A percentile compares a stretch with the other conserved stretches of the same genome.
Evolutionary conservation across 2,797 vertebrate genomes (phyloP).

Genomic region (Ctenochaetus hawaiiensis): DNA sequence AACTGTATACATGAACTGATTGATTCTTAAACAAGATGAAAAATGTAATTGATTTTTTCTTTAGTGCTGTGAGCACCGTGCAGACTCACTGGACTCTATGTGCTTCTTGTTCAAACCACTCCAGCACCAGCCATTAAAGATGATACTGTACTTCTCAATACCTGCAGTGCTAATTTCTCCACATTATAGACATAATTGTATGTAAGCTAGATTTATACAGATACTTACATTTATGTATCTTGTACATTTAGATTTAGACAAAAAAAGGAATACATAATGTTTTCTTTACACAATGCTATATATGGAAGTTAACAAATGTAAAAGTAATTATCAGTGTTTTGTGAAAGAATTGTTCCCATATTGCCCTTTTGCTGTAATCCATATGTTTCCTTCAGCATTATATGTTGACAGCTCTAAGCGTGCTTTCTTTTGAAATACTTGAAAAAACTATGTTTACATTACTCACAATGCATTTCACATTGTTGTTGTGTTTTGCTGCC

Average conservation of each 20-base stretch:
- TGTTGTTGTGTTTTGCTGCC: neutral
- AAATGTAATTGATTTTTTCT: slow-evolving; percentile 3
- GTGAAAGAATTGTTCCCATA: slow-evolving; percentile 6
- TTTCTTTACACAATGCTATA: neutral
- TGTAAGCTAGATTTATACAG: neutral
- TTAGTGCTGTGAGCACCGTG: neutral
- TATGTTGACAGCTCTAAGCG: too few species aligned
- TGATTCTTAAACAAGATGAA: slow-evolving; percentile 16
- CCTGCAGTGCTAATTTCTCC: neutral
- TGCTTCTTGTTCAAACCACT: neutral
- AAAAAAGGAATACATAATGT: neutral
- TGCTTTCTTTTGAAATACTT: neutral
- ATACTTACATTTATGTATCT: neutral
- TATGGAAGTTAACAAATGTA: neutral
- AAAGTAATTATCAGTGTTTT: slow-evolving; percentile 11
- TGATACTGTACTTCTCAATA: neutral
- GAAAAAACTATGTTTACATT: neutral
- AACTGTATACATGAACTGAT: slow-evolving; percentile 11
- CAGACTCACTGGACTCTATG: neutral
- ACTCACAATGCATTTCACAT: neutral
- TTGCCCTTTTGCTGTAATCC: neutral
- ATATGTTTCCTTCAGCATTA: neutral
- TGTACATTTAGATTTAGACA: neutral
- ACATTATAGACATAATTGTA: neutral
- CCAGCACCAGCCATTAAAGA: neutral